Percentiles rank a stretch among this genome's conserved stretches.
Evolutionary conservation across 2,113 vertebrate genomes (phyloP).

Genomic region (Burhinus bistriatus): DNA sequence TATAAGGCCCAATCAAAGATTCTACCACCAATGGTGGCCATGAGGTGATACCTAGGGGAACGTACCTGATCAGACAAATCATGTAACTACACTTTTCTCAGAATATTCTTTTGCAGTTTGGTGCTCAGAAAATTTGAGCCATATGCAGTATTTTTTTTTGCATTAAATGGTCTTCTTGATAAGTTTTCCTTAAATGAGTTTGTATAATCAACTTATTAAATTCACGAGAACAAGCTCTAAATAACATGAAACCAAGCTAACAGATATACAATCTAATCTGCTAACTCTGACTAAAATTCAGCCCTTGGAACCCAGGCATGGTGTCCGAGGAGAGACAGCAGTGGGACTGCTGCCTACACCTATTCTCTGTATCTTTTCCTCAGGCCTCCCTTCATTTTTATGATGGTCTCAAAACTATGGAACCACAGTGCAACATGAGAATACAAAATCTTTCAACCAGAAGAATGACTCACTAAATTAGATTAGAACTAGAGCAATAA

Average conservation of each 20-base stretch:
- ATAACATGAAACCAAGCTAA: not conserved
- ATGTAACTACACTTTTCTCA: not conserved
- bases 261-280: not conserved
- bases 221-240: not conserved
- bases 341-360: not conserved
- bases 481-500: not conserved
- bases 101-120: not conserved
- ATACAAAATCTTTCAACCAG: not conserved
- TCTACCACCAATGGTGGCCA: not conserved
- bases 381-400: not conserved
- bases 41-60: not conserved
- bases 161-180: not conserved
- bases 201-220: not conserved
- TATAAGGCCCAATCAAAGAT: not conserved
- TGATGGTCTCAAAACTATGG: not conserved
- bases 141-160: not conserved
- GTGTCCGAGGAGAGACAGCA: not conserved
- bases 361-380: not conserved
- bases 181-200: not conserved
- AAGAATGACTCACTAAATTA: not conserved
- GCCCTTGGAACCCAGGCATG: not conserved
- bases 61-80: not conserved
- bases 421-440: not conserved
- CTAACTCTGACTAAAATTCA: not conserved
- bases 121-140: not conserved